A percentile compares a stretch with the other conserved stretches of the same genome.
Conservation (phyloP, 2,888 invertebrate genomes). For the Heteromyza rotundicornis region DNA sequence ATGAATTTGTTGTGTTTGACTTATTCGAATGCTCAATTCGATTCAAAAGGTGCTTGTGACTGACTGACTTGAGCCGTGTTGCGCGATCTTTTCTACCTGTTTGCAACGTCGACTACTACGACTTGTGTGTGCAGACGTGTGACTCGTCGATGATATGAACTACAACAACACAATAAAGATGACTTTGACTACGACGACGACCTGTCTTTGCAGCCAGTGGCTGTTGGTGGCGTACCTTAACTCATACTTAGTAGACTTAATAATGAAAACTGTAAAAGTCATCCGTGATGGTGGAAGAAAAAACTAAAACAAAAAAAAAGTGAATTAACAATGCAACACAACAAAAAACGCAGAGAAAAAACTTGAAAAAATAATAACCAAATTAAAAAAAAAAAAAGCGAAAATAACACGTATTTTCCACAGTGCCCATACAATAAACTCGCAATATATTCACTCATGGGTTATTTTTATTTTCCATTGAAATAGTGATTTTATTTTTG, state of each 20-base stretch:
- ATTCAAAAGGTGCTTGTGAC: too few relatives aligned
- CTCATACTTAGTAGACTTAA: not conserved
- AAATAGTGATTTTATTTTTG: too few relatives aligned
- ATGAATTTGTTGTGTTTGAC: not conserved
- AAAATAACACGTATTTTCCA: too few relatives aligned
- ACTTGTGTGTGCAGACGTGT: not conserved
- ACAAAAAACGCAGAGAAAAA: not conserved
- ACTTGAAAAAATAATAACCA: not conserved
- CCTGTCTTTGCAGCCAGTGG: conserved; percentile 1
- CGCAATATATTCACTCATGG: too few relatives aligned
- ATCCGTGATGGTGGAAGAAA: not conserved
- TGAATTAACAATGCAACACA: not conserved
- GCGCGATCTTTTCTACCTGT: conserved; percentile 1
- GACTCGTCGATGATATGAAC: too few relatives aligned
- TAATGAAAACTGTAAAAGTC: not conserved
- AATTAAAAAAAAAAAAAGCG: not conserved
- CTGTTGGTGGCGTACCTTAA: not conserved
- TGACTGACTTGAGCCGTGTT: not conserved
- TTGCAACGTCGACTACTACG: not conserved
- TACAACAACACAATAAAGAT: too few relatives aligned
- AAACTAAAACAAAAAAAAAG: not conserved
- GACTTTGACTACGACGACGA: not conserved
- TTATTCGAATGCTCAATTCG: not conserved
- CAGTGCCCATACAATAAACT: too few relatives aligned
- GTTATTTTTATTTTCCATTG: too few relatives aligned